A percentile compares a stretch with the other conserved stretches of the same genome.
Conservation (phyloP, 2,113 vertebrate species). For the Nesoenas mayeri region DNA sequence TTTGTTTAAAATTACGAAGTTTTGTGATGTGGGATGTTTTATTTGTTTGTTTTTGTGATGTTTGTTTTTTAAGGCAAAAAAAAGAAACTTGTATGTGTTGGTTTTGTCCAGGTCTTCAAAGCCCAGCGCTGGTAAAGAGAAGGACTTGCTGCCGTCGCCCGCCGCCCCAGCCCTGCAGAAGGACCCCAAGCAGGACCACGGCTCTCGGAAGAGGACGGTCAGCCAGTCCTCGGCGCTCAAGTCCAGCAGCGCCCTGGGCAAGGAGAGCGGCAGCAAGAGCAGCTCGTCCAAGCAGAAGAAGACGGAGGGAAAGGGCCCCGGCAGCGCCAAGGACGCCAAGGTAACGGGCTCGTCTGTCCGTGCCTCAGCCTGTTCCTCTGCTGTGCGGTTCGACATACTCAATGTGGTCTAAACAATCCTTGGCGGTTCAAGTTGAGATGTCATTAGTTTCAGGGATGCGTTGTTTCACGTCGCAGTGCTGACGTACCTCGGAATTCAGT, state of each 20-base stretch:
- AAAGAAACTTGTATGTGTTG: background rate
- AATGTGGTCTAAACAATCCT: background rate
- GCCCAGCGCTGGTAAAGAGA: constrained; percentile 87
- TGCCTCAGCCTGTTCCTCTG: background rate
- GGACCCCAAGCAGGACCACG: constrained; percentile 88
- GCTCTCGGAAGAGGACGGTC: constrained; percentile 88
- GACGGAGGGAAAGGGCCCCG: constrained; percentile 87
- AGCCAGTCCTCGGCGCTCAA: constrained; percentile 91
- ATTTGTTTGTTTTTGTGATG: too few relatives aligned
- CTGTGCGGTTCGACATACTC: background rate
- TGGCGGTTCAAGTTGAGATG: background rate
- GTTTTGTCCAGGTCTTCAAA: constrained; percentile 82
- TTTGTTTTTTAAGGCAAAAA: background rate
- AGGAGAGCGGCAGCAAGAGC: constrained; percentile 84
- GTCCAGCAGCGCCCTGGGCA: constrained; percentile 82
- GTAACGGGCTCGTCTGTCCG: constrained; percentile 53
- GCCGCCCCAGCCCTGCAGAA: constrained; percentile 84
- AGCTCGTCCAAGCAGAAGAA: constrained; percentile 90
- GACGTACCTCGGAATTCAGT: background rate
- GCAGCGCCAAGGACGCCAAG: constrained; percentile 86
- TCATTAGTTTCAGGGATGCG: background rate
- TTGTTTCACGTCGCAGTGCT: background rate
- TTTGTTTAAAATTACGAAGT: too few relatives aligned
- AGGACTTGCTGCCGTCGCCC: constrained; percentile 90
- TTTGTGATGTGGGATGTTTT: too few relatives aligned